Evolutionary conservation across 2,113 vertebrate genomes (phyloP).

Genomic region (Oophaga pumilio): DNA sequence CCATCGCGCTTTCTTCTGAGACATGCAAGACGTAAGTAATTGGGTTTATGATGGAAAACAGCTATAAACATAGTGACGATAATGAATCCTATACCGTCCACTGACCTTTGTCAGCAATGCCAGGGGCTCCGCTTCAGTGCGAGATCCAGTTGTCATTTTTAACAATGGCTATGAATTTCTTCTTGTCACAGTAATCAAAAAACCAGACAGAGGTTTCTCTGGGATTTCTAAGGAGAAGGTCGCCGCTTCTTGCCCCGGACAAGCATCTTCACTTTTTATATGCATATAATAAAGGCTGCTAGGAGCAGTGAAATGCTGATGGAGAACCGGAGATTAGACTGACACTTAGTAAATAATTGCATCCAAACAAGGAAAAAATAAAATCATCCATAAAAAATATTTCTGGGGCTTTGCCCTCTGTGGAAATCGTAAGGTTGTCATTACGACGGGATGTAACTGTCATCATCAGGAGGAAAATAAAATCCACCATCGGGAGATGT

Average conservation of each 20-base stretch:
- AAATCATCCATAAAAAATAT: not conserved
- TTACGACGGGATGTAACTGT: not conserved
- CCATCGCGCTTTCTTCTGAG: not conserved
- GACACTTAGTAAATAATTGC: constrained; percentile 13
- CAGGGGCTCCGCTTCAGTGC: constrained; percentile 49
- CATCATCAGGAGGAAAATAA: not conserved
- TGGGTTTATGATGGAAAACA: constrained; percentile 53
- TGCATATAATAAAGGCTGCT: constrained; percentile 59
- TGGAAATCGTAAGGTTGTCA: not conserved
- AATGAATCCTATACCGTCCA: constrained; percentile 27
- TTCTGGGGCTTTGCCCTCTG: not conserved
- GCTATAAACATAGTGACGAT: constrained; percentile 27
- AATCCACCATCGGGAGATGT: too few species aligned
- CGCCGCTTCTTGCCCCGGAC: constrained; percentile 49
- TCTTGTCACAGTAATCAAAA: constrained; percentile 60
- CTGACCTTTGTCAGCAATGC: constrained; percentile 61
- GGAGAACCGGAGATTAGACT: not conserved
- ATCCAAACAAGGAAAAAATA: constrained; percentile 1
- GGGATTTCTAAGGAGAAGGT: constrained; percentile 52
- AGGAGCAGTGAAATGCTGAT: constrained; percentile 36
- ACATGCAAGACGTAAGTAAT: constrained; percentile 17
- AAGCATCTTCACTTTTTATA: constrained; percentile 43
- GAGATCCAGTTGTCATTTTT: constrained; percentile 61
- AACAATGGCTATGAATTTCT: constrained; percentile 57
- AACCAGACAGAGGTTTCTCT: constrained; percentile 57